Evolutionary conservation across 2,888 invertebrate genomes (phyloP).

Genomic region (Augiades crinisus): DNA sequence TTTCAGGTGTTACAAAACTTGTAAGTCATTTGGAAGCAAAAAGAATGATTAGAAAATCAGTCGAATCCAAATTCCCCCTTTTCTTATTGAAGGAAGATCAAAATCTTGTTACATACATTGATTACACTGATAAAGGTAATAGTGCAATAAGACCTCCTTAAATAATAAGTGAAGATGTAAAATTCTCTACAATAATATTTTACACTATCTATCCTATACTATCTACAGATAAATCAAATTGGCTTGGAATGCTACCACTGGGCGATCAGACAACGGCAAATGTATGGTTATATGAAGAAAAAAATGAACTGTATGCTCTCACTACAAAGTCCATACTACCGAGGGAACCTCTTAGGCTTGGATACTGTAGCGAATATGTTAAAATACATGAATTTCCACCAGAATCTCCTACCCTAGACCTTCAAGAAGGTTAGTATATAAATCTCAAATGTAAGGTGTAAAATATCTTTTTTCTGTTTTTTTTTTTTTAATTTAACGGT

Average conservation of each 20-base stretch:
- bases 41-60: background rate
- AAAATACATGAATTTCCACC: slow-evolving; percentile 40
- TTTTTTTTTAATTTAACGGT: no score
- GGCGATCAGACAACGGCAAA: slow-evolving; percentile 50
- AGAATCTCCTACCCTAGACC: slow-evolving; percentile 44
- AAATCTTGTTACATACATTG: slow-evolving; percentile 42
- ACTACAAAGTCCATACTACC: slow-evolving; percentile 44
- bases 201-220: background rate
- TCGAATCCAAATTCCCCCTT: slow-evolving; percentile 37
- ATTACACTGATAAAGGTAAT: slow-evolving; percentile 56
- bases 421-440: slow-evolving; percentile 21
- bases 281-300: slow-evolving; percentile 57
- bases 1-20: slow-evolving; percentile 7
- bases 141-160: background rate
- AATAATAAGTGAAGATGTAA: no score
- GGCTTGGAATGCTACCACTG: slow-evolving; percentile 54
- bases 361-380: slow-evolving; percentile 53
- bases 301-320: slow-evolving; percentile 47
- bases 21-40: slow-evolving; percentile 7
- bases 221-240: slow-evolving; percentile 58
- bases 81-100: slow-evolving; percentile 44
- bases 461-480: no score
- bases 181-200: background rate
- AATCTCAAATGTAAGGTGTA: no score
- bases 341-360: slow-evolving; percentile 46